Evolutionary conservation across 2,888 invertebrate genomes (phyloP).

Genomic region (Neocrepidodera transversa): DNA sequence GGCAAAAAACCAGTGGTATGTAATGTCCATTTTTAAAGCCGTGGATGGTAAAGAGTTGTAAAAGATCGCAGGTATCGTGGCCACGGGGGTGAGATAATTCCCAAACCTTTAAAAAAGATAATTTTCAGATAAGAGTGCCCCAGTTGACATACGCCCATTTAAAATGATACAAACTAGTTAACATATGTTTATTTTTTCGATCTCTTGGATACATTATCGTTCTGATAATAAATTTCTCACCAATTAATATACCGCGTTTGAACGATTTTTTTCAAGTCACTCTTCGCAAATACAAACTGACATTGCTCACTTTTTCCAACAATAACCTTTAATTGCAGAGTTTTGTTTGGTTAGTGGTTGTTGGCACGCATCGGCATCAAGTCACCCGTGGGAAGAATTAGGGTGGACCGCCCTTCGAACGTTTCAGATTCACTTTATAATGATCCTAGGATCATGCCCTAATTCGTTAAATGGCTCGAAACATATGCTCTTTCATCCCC

Average conservation of each 20-base stretch:
- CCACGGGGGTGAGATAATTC: too few species aligned
- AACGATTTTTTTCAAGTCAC: slow-evolving; percentile 33
- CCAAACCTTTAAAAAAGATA: too few species aligned
- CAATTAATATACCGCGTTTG: slow-evolving; percentile 33
- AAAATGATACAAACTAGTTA: too few species aligned
- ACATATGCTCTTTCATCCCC: slow-evolving; percentile 55
- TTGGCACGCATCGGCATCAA: slow-evolving; percentile 55
- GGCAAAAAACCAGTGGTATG: too few species aligned
- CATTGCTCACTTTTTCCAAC: slow-evolving; percentile 53
- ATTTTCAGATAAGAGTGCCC: too few species aligned
- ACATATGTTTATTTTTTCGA: too few species aligned
- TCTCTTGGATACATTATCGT: too few species aligned
- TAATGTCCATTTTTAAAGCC: too few species aligned
- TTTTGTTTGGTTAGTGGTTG: slow-evolving; percentile 57
- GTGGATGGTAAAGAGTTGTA: too few species aligned
- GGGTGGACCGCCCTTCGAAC: slow-evolving; percentile 39
- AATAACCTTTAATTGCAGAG: slow-evolving; percentile 54
- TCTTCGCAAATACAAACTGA: slow-evolving; percentile 33
- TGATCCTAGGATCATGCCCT: slow-evolving; percentile 56
- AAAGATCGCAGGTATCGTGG: too few species aligned
- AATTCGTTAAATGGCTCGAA: slow-evolving; percentile 61
- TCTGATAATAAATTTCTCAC: slow-evolving; percentile 3
- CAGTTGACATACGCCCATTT: too few species aligned
- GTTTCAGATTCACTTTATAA: slow-evolving; percentile 50
- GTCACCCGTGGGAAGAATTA: slow-evolving; percentile 56